Percentiles rank a stretch among this genome's conserved stretches.
Conservation (phyloP, 2,888 invertebrate species). For the Aspidiotus destructor region DNA sequence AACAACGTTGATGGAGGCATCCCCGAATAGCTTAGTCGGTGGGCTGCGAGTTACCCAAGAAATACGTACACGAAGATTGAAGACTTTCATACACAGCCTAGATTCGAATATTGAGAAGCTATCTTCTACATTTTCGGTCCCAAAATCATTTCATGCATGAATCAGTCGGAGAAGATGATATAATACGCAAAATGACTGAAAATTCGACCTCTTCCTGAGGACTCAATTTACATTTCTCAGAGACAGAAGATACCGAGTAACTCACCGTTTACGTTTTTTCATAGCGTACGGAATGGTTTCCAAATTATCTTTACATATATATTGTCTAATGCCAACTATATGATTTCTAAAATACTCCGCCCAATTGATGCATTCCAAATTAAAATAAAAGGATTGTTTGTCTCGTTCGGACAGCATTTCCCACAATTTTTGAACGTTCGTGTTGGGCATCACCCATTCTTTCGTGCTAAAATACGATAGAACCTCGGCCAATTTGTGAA, state of each 20-base stretch:
- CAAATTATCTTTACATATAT: slow-evolving; percentile 68
- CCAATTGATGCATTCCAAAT: slow-evolving; percentile 65
- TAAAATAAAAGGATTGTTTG: slow-evolving; percentile 58
- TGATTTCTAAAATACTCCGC: slow-evolving; percentile 60
- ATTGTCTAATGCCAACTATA: slow-evolving; percentile 62
- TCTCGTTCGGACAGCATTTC: slow-evolving; percentile 50
- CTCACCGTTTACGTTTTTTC: slow-evolving; percentile 51
- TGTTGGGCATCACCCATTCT: slow-evolving; percentile 63
- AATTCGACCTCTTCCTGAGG: neutral
- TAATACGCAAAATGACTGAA: too few species aligned
- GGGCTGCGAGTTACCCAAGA: too few species aligned
- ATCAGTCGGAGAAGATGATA: too few species aligned
- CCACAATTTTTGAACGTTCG: slow-evolving; percentile 51
- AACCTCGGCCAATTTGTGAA: slow-evolving; percentile 62
- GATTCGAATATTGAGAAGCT: too few species aligned
- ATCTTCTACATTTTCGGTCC: too few species aligned
- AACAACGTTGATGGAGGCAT: too few species aligned
- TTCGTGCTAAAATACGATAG: slow-evolving; percentile 69
- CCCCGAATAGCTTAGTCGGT: too few species aligned
- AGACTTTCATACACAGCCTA: too few species aligned
- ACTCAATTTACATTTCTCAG: neutral
- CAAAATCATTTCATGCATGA: too few species aligned
- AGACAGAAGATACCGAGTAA: slow-evolving; percentile 22
- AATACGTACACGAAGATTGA: too few species aligned
- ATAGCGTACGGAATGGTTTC: slow-evolving; percentile 62